These are phyloP conservation scores for Cyanistes caeruleus DNA, from an alignment of 2,113 vertebrate genomes.

Conservation along the genomic window DNA sequence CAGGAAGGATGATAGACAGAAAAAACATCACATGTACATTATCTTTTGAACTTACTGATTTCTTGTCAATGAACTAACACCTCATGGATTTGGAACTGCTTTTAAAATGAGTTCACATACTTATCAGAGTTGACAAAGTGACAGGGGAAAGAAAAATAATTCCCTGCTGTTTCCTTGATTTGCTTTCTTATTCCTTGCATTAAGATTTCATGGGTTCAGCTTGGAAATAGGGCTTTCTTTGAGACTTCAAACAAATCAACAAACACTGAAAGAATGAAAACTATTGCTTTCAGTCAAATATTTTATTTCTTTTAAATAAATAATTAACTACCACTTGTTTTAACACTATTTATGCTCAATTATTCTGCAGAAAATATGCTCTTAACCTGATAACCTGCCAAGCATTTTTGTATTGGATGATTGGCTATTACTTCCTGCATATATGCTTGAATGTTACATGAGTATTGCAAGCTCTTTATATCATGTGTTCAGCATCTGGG, in stretches of 20 bases:
- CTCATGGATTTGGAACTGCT: constrained; percentile 28
- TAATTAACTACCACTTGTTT: not conserved
- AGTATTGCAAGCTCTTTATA: not conserved
- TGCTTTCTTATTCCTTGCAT: not conserved
- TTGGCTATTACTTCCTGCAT: not conserved
- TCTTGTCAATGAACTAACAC: constrained; percentile 51
- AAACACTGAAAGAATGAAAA: not conserved
- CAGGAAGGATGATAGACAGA: not conserved
- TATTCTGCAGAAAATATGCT: not conserved
- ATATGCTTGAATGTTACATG: not conserved
- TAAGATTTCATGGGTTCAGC: not conserved
- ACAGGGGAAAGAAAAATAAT: constrained; percentile 27
- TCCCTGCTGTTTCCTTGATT: constrained; percentile 9
- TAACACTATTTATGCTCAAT: not conserved
- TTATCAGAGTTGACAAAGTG: constrained; percentile 53
- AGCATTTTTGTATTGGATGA: not conserved
- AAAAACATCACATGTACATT: not conserved
- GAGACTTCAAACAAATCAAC: not conserved
- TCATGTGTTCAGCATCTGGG: not conserved
- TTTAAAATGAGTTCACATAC: constrained; percentile 40
- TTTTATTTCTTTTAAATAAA: not conserved
- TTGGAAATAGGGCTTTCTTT: not conserved
- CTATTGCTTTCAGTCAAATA: not conserved
- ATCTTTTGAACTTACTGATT: constrained; percentile 56
- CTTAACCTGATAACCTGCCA: not conserved